Base-by-base conservation (phyloP, 1,140 invertebrate genomes). In the Drosophila funebris region DNA sequence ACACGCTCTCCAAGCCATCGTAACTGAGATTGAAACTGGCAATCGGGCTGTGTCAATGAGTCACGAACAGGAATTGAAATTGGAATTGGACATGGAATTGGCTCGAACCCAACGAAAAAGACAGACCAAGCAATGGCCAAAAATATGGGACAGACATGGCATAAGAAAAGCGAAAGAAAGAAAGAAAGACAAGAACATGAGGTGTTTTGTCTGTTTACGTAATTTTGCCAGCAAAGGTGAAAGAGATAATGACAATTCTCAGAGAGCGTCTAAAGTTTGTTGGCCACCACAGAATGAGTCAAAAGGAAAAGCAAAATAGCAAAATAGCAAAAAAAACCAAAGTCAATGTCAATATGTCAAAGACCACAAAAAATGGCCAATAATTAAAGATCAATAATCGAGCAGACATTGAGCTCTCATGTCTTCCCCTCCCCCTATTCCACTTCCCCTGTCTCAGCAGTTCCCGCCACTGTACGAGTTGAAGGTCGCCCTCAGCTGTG, bases 321-420 rank as follows among this genome's bases (percentile, higher is more conserved):
- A 27, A 22, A 22, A 22, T 22, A 22, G 4, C 4, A 16, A 73
- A 80, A 48, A 27, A 48, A 36, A n/a, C 79, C 81, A 74, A 71
- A 75, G 74, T 61, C 81, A 77, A 68, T 67, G 68, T 62, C 73
- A 76, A 66, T 57, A 54, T 41, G 66, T 52, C 66, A 53, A 60
- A 36, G 48, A 24, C 46, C 31, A 8, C 31, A 20, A 2, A 20
- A 27, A 60, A 44, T 44, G 46, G 48, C 33, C 43, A 71, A 63
- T 79, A 81, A 87, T 82, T 72, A 72, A 82, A 87, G 76, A 82
- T 82, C 83, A 78, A 87, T 87, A 87, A 73, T 54, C 64, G 18
- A 22, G 29, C 11, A 41, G 46, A 37, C 46, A 20, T 9, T 43
- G 13, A 13, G 61, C n/a, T n/a, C n/a, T 9, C 48, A 31, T 27